These are phyloP conservation scores for Pteronotus mesoamericanus DNA, from an alignment of 2,797 vertebrate genomes.

Conservation along the genomic window DNA sequence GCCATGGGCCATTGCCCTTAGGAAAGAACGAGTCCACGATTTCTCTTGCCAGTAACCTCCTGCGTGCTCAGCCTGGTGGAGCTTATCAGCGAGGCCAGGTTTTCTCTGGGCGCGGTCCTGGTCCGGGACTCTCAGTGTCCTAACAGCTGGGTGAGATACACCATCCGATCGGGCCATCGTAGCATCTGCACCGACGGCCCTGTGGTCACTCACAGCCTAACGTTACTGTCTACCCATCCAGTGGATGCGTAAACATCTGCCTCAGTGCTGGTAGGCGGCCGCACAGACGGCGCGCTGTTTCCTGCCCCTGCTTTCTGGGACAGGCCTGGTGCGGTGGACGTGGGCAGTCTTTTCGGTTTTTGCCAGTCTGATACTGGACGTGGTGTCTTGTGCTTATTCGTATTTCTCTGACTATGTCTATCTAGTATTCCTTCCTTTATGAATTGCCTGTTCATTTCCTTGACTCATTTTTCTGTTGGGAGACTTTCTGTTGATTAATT, in stretches of 20 bases:
- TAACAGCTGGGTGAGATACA: background rate
- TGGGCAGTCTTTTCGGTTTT: background rate
- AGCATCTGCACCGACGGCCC: background rate
- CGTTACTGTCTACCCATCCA: background rate
- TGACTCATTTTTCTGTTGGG: conserved; percentile 14
- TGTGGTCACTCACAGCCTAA: background rate
- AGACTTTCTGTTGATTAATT: background rate
- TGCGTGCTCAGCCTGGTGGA: background rate
- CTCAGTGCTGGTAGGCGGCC: background rate
- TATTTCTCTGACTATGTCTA: background rate
- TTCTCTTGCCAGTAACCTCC: background rate
- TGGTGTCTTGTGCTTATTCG: background rate
- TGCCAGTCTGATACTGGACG: background rate
- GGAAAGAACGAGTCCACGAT: background rate
- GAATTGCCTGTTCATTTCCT: background rate
- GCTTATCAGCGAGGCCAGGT: background rate
- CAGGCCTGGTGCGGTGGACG: background rate
- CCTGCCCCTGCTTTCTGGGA: background rate
- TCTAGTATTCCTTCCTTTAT: background rate
- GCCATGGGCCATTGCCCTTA: background rate
- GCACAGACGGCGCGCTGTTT: background rate
- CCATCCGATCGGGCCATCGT: background rate
- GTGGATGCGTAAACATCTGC: background rate
- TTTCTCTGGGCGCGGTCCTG: background rate
- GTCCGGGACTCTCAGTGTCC: background rate